Evolutionary conservation across 2,113 vertebrate species (phyloP), one percentile per base, ranked within the genome.

Genomic region (Bagarius yarrelli): DNA sequence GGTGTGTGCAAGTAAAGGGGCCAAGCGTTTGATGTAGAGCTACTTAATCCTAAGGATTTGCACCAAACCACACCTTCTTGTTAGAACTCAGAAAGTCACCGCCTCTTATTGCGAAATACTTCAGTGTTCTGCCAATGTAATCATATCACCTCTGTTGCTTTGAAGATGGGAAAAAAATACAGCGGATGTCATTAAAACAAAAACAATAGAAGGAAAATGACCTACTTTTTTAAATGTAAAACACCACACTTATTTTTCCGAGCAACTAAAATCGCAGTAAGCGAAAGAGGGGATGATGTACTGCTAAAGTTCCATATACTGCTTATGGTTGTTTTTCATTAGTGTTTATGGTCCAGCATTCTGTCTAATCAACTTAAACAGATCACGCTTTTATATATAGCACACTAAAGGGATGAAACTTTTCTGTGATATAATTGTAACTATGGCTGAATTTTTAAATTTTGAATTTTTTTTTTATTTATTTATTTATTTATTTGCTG

Each of bases 351-450:
- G 79, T 50, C 50, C 30, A 50, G 8, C 11, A 44, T 77, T 34
- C 66, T 71, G 73, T 21, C 52, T 74, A 12, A 27, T 69, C 56
- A 57, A 47, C 27, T 23, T 70, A 69, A 60, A 71, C 52, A 36
- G 77, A 36, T 74, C 67, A 34, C 53, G 59, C 61, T 27, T 73
- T 63, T 27, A 73, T 78, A 44, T 83, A 73, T 64, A 61, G 72
- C 40, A 40, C n/a, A 72, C 40, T 53, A 21, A 44, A 19, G 63
- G 50, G 30, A 19, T 4, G 16, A 40, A 3, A 21, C 14, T n/a
- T 56, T n/a, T n/a, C n/a, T n/a, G n/a, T n/a, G n/a, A n/a, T 40
- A 40, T 40, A 40, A 40, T 40, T 40, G 36, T 40, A 4, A 40
- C 8, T 4, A 40, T 40, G 36, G 36, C 8, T 40, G 36, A 40